These are phyloP conservation scores for Aphelinus atriplicis DNA, from an alignment of 1,140 invertebrate genomes.

Conservation along the genomic window DNA sequence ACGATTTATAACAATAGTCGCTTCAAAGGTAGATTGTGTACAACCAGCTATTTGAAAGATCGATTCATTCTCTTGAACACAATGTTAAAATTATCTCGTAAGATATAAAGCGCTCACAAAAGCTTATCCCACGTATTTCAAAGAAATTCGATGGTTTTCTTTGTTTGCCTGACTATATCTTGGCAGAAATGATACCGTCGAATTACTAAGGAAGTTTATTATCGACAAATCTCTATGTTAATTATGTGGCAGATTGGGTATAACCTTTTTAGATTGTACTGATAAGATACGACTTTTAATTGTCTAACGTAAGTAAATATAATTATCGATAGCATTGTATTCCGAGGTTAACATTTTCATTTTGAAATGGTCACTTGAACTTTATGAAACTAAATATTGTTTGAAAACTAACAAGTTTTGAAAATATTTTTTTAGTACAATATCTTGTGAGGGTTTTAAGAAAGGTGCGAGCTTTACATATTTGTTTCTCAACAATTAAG, in stretches of 20 bases:
- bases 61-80: constrained; percentile 58
- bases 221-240: constrained; percentile 56
- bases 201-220: constrained; percentile 54
- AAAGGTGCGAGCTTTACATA: constrained; percentile 20
- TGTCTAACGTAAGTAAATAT: constrained; percentile 39
- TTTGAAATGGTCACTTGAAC: constrained; percentile 11
- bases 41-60: constrained; percentile 48
- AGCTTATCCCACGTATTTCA: constrained; percentile 53
- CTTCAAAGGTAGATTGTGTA: constrained; percentile 49
- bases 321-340: constrained; percentile 43
- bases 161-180: constrained; percentile 27
- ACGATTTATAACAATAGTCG: constrained; percentile 39
- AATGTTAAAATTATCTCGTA: constrained; percentile 53
- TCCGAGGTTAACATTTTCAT: constrained; percentile 19
- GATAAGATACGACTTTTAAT: constrained; percentile 38
- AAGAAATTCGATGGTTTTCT: constrained; percentile 42
- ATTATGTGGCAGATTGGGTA: constrained; percentile 53
- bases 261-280: constrained; percentile 41
- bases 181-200: constrained; percentile 25
- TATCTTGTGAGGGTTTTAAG: constrained; percentile 11
- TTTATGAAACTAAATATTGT: not conserved
- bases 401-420: constrained; percentile 11
- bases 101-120: constrained; percentile 55
- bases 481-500: constrained; percentile 17
- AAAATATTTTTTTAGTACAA: constrained; percentile 28